These are phyloP conservation scores for Drosophila baimaii DNA, from an alignment of 1,140 invertebrate species.

Conservation along the genomic window DNA sequence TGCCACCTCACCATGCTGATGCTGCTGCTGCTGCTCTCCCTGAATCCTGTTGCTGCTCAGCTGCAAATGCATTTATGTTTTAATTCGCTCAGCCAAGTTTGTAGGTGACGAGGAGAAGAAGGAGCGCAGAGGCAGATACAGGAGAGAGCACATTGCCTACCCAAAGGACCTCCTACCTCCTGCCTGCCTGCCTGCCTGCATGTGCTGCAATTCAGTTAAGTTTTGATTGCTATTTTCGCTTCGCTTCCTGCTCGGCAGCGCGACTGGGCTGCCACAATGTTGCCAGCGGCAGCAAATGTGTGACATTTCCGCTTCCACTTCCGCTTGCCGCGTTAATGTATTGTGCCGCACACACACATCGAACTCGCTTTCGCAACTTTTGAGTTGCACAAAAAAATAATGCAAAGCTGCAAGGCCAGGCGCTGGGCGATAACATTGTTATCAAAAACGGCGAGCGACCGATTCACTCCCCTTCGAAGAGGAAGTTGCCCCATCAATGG, in stretches of 20 bases:
- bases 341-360: conserved; percentile 44
- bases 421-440: conserved; percentile 57
- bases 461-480: background rate
- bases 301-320: conserved; percentile 78
- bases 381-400: conserved; percentile 56
- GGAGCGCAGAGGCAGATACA: background rate
- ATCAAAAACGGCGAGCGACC: conserved; percentile 15
- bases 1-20: conserved; percentile 10
- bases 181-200: conserved; percentile 34
- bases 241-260: conserved; percentile 71
- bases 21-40: conserved; percentile 7
- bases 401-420: conserved; percentile 28
- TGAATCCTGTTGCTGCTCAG: conserved; percentile 22
- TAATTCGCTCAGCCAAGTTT: conserved; percentile 70
- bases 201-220: conserved; percentile 81
- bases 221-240: conserved; percentile 83
- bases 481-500: conserved; percentile 12
- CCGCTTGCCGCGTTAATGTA: conserved; percentile 71
- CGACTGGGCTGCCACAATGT: conserved; percentile 53
- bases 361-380: conserved; percentile 43
- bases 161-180: conserved; percentile 5
- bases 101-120: conserved; percentile 19
- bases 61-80: conserved; percentile 77
- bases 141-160: background rate
- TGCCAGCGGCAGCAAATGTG: conserved; percentile 79